Base-by-base conservation (phyloP, 1,140 invertebrate species). In the Lepidurus packardi region DNA sequence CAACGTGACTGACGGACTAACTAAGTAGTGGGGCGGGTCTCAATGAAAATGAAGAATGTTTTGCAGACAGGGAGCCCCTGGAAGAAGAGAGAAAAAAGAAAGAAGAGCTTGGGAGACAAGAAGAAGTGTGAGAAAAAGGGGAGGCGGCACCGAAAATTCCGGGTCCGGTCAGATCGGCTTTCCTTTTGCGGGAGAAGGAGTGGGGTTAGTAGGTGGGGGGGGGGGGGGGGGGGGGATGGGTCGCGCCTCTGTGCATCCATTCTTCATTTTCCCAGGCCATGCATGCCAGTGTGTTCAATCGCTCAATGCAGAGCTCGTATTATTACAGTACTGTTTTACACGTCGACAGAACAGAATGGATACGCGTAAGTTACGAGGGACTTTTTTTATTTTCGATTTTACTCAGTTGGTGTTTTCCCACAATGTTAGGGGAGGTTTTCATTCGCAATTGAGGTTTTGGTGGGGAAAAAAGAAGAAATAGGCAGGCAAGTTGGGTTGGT, bases 51-150 rank as follows among this genome's bases (percentile, higher is more conserved):
- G 53, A 65, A 65, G 16, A 65, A 47, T n/a, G 53, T 21, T 34
- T 65, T 65, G 53, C 53, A 65, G 53, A 65, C 53, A 65, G 53
- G 13, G 53, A 65, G 53, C 53, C 53, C 21, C n/a, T 65, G 16
- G 34, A 34, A 34, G 34, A 34, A 34, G 34, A 34, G 34, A 34
- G 34, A 34, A 65, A 65, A 21, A 16, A 65, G 53, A 65, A 65
- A 65, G 16, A 65, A 65, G 53, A 65, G 53, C 53, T 21, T 65
- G 53, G 53, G 53, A 65, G 53, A 65, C 16, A n/a, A 21, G 21
- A 65, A 65, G 53, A 65, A 65, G 53, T 65, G 53, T 65, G 53
- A 65, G 53, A 65, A 65, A 65, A 65, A 65, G 53, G 53, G 53
- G 53, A 65, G 53, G 53, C 21, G 53, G 53, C 53, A 65, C 53